Base-by-base conservation (phyloP, 2,888 invertebrate genomes). In the Oegoconia quadripuncta region DNA sequence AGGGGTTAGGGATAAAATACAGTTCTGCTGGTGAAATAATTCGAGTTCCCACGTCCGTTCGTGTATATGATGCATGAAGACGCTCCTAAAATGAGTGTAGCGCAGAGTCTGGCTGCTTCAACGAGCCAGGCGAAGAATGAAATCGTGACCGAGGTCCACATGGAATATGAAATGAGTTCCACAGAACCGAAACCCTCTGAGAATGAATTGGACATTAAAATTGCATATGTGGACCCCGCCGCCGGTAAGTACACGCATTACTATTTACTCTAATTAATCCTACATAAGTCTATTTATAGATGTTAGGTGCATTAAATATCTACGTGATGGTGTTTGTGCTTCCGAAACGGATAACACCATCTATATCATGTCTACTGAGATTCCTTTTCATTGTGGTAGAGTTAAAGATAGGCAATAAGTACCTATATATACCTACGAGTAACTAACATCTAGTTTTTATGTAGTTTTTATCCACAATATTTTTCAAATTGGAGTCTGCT, bases 31-130 rank as follows among this genome's bases (percentile, higher is more conserved):
- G 67, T 67, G 66, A 55, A 63, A 64, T 55, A 59, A 61, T n/a
- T n/a, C n/a, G n/a, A n/a, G n/a, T n/a, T n/a, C n/a, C n/a, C n/a
- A n/a, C n/a, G n/a, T n/a, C n/a, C n/a, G n/a, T n/a, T n/a, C n/a
- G n/a, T n/a, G 74, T 76, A 84, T 83, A 77, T 64, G 83, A 91
- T 91, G 91, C 90, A 91, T 88, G 91, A 91, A 89, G 91, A 91
- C 87, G 90, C 91, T 88, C 89, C 90, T 74, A 86, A 81, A 81
- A 90, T 90, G 89, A 90, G 90, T 88, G 90, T 90, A 87, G 87
- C 90, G 78, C 90, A 90, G 70, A 87, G 90, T 89, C 88, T 90
- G 88, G 90, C 89, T 86, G 91, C 90, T 69, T 90, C 91, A 68
- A 88, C 90, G 68, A 83, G 82, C 67, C 77, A 89, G 87, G 72